Base-by-base conservation (phyloP, 2,113 vertebrate genomes). In the Pterocles orientalis region DNA sequence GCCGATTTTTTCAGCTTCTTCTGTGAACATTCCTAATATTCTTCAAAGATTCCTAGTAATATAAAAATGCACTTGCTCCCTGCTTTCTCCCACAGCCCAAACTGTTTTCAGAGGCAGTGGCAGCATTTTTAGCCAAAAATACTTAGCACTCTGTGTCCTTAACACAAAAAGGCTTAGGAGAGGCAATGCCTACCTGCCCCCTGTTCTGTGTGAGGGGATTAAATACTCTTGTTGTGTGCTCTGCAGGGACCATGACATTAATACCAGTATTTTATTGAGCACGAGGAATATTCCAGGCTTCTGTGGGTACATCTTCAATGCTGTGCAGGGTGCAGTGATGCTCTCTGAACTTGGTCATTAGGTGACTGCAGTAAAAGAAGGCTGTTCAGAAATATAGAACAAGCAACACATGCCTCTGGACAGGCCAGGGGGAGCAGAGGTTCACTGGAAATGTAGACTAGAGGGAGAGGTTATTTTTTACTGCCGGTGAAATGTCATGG, bases 401-500 rank as follows among this genome's bases (percentile, higher is more conserved):
- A 17, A 41, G 28, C 14, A 25, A 5, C 25, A 4, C 0, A 1
- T 47, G n/a, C 23, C 69, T 34, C 39, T 26, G 51, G 72, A 31
- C 24, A 23, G 73, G 54, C 11, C 0, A 0, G 18, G 45, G 34
- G 43, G 31, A 45, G 23, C 75, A 94, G 48, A 34, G 19, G 10
- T 5, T 6, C 28, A 3, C 34, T 70, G 73, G 69, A n/a, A 66
- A 54, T 51, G 26, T 2, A 20, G 41, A 18, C 25, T 28, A 43
- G 65, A n/a, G n/a, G 17, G 28, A 76, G 12, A 65, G 8, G 28
- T 25, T 28, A 7, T 5, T 2, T 70, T 76, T 51, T 76, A n/a
- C 39, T 93, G 41, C 28, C 51, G 10, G 5, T 31, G 43, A 88
- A 88, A 54, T 28, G n/a, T 17, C 0, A 0, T 29, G 48, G 7